phyloP scores from a whole-genome alignment of 1,140 invertebrate genomes.

The Pogonomyrmex californicus region DNA sequence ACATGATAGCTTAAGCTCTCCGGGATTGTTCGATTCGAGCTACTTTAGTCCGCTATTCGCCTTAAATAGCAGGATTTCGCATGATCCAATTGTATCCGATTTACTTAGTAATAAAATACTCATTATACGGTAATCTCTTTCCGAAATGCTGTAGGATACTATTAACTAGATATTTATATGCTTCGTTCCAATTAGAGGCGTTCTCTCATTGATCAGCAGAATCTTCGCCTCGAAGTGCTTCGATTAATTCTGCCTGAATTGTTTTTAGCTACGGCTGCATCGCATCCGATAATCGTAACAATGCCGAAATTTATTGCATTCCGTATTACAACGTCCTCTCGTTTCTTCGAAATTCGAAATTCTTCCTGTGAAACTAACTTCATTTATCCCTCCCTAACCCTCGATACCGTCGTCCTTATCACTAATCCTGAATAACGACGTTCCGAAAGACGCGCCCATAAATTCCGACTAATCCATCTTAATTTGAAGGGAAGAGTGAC shows the following conservation, averaged over 20 bases:
- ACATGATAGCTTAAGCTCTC: conserved; percentile 5
- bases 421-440: conserved; percentile 46
- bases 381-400: conserved; percentile 36
- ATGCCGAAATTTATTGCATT: neutral
- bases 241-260: conserved; percentile 33
- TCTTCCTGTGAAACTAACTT: conserved; percentile 27
- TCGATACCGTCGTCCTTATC: conserved; percentile 26
- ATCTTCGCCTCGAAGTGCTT: neutral
- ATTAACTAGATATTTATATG: conserved; percentile 43
- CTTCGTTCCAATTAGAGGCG: neutral
- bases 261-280: conserved; percentile 21
- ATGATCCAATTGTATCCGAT: conserved; percentile 46
- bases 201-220: conserved; percentile 21
- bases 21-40: conserved; percentile 29
- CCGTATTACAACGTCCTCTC: neutral
- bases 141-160: neutral
- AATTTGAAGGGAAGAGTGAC: neutral
- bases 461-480: conserved; percentile 36
- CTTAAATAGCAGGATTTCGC: conserved; percentile 33
- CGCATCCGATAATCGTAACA: neutral
- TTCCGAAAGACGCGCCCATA: conserved; percentile 34
- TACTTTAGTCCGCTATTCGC: conserved; percentile 20
- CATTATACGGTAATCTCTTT: conserved; percentile 36
- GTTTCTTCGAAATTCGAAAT: conserved; percentile 19
- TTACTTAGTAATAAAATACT: conserved; percentile 56